These are phyloP conservation scores for Agriotes lineatus DNA, from an alignment of 2,888 invertebrate species.

Conservation along the genomic window DNA sequence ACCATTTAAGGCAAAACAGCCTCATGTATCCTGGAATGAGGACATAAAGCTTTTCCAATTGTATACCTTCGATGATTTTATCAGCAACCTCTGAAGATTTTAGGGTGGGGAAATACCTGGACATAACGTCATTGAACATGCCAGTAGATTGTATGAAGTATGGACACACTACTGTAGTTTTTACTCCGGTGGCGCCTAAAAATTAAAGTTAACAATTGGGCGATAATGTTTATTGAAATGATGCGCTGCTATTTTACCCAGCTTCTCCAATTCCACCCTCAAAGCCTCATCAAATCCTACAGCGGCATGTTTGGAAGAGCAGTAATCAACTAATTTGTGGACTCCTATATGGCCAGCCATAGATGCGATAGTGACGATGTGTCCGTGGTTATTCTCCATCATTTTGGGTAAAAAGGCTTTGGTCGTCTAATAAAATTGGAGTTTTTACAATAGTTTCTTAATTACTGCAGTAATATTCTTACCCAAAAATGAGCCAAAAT, in stretches of 20 bases:
- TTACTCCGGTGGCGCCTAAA: conserved; percentile 67
- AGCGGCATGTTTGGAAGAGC: conserved; percentile 94
- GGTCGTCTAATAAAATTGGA: conserved; percentile 82
- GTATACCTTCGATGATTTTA: conserved; percentile 83
- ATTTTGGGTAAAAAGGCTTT: conserved; percentile 93
- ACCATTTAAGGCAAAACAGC: conserved; percentile 80
- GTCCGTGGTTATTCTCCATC: conserved; percentile 89
- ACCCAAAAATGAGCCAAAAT: conserved; percentile 94
- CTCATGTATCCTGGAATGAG: conserved; percentile 84
- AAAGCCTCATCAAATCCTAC: conserved; percentile 81
- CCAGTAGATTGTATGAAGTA: conserved; percentile 94
- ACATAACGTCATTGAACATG: conserved; percentile 93
- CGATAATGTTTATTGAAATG: too few species aligned
- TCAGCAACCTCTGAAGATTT: conserved; percentile 90
- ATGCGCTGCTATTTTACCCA: too few species aligned
- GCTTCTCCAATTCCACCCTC: conserved; percentile 73
- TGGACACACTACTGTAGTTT: conserved; percentile 93
- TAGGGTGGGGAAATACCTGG: conserved; percentile 79
- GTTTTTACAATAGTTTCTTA: too few species aligned
- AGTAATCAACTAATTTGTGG: conserved; percentile 90
- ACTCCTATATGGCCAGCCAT: conserved; percentile 82
- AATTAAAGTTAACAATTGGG: too few species aligned
- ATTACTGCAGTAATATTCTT: too few species aligned
- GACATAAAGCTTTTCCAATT: conserved; percentile 81
- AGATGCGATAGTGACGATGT: conserved; percentile 93